These are phyloP conservation scores for Clarias batrachus DNA, from an alignment of 2,113 vertebrate genomes.

Conservation along the genomic window DNA sequence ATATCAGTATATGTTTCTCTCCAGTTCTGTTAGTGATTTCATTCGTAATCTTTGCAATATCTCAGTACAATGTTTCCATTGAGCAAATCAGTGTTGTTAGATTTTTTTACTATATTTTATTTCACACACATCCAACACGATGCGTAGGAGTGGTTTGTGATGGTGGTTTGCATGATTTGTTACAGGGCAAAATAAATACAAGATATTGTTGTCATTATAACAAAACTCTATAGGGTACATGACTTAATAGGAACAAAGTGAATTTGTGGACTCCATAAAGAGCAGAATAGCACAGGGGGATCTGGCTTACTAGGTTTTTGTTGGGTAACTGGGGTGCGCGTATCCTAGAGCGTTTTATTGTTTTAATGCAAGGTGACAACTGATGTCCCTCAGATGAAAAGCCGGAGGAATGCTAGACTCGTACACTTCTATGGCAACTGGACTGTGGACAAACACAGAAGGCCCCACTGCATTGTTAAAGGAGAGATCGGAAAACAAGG, in stretches of 20 bases:
- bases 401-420: slow-evolving; percentile 38
- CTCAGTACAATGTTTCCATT: not conserved
- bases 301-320: not conserved
- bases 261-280: not conserved
- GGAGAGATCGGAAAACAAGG: not conserved
- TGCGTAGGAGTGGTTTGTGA: not conserved
- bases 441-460: slow-evolving; percentile 26
- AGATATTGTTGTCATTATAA: no score
- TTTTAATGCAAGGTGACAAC: slow-evolving; percentile 31
- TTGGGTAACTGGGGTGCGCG: slow-evolving; percentile 15
- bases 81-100: not conserved
- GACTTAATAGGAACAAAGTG: not conserved
- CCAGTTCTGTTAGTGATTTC: not conserved
- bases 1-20: no score
- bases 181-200: not conserved
- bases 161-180: not conserved
- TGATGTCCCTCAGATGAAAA: slow-evolving; percentile 31
- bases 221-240: not conserved
- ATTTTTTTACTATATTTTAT: not conserved
- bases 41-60: not conserved
- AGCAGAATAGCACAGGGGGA: not conserved
- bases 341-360: slow-evolving; percentile 25
- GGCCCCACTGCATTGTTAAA: not conserved
- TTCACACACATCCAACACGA: not conserved
- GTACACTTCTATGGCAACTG: slow-evolving; percentile 37